Base-by-base conservation (phyloP, 2,113 vertebrate genomes). In the Solea solea region DNA sequence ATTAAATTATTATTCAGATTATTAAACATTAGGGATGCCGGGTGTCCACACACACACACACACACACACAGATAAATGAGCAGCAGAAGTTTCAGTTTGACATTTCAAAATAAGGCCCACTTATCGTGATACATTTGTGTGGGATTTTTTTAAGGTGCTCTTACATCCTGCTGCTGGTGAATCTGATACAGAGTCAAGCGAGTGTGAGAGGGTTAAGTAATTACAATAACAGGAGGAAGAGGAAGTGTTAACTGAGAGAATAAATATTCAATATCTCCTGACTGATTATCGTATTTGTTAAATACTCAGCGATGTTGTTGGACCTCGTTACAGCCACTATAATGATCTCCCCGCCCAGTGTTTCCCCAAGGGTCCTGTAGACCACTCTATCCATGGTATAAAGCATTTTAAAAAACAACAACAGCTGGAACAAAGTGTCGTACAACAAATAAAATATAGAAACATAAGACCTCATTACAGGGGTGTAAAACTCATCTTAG, bases 351-450 rank as follows among this genome's bases (percentile, higher is more conserved):
- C 74, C 71, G 61, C 76, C 61, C 69, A 34, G 50, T n/a, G 71
- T 48, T 58, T 89, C 86, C 21, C 81, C 85, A 48, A 61, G 76
- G 85, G 87, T 78, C 84, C 83, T 66, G 75, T 92, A 84, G 92
- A 91, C 67, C 91, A 57, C 71, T 87, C 62, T 50, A 67, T 70
- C 74, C 74, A 60, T 69, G 21, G 21, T 21, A 21, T 21, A 21
- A 21, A 21, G 21, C 21, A 21, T 21, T 21, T 21, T 21, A 21
- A 21, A 21, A 21, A 21, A 21, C 21, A 21, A 21, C 21, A 21
- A 21, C 21, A 21, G 21, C 21, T 21, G 21, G 21, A 21, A 21
- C 21, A 21, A 21, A 21, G 21, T 21, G 21, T 21, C 21, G 21
- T 21, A 21, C 21, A 21, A 21, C 21, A 21, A 21, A 21, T 21